Base-by-base conservation (phyloP, 2,888 invertebrate genomes). In the Philereme vetulata region DNA sequence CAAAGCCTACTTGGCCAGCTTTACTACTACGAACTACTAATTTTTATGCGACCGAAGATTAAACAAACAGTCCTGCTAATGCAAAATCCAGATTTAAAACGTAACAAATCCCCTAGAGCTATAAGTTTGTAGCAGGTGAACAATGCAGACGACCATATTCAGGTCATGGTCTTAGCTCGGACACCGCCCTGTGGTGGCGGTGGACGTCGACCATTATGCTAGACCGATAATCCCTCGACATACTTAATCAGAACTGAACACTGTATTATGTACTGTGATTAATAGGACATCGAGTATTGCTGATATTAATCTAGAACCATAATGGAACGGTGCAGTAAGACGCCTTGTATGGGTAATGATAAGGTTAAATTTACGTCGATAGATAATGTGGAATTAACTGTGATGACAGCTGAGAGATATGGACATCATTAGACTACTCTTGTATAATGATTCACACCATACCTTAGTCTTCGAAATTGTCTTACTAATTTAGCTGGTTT, bases 111-210 rank as follows among this genome's bases (percentile, higher is more conserved):
- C 42, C n/a, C 21, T 36, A 44, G 38, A 48, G 34, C 36, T 32
- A 36, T 9, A 49, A 46, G 40, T 53, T 57, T 44, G 36, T 57
- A 51, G 76, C 71, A 69, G 66, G 68, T 73, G 75, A 73, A 74
- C 72, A 71, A 75, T 72, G 75, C 72, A 66, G 69, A 71, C 71
- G 70, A 70, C 69, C 66, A 67, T 74, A 83, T 83, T 80, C 77
- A 62, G 85, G 85, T 84, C 85, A 84, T 69, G 85, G 84, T 67
- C 77, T 72, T 60, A 68, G 70, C 70, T 68, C 73, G 76, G 78
- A 75, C 81, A 72, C 71, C 80, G 82, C 81, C 82, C 80, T 78
- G 74, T 75, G 71, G 65, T 72, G 54, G 65, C 75, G 71, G 65
- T 72, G 54, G 65, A 62, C 43, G 35, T 42, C 21, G 52, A 6